Base-by-base conservation (phyloP, 2,888 invertebrate species). In the Yponomeuta malinellus region DNA sequence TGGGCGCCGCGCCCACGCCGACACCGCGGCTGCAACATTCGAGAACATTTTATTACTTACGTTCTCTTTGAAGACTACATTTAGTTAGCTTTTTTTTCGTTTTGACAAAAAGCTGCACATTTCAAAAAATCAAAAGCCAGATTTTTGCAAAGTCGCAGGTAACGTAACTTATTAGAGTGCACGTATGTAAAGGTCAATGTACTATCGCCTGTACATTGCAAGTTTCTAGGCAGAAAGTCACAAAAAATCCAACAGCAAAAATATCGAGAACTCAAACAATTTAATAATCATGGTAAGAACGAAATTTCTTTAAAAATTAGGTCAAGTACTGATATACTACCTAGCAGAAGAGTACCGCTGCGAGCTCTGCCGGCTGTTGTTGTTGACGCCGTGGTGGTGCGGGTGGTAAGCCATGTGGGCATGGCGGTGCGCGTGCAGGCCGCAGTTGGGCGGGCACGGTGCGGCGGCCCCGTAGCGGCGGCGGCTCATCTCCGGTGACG, bases 401-500 rank as follows among this genome's bases (percentile, higher is more conserved):
- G 82, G 82, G 70, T 88, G 88, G 69, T 87, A 87, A 72, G 89
- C 88, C 73, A 89, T 81, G 78, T 95, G 95, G 76, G 90, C 89
- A 73, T 92, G 92, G 71, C 93, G 93, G 69, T 93, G 93, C 64
- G 91, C 90, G 76, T 95, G 94, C 72, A 93, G 90, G 73, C 94
- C 94, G 79, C 94, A 94, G 6, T 94, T 91, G 0, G 93, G 93
- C 72, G 94, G 94, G 72, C 94, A 94, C 3, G 93, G 93, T 0
- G 80, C 86, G 10, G 90, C 84, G 10, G 82, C 87, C 68, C 93
- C 95, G 85, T 96, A 96, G 70, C 96, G 93, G 68, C 96, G 94
- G 69, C 97, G 94, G 31, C 96, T 96, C 96, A 97, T 97, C 92
- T 97, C 97, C 23, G 97, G 97, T 72, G 97, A 97, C 69, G 97